phyloP scores from a whole-genome alignment of 2,113 vertebrate species.

The Protobothrops mucrosquamatus region DNA sequence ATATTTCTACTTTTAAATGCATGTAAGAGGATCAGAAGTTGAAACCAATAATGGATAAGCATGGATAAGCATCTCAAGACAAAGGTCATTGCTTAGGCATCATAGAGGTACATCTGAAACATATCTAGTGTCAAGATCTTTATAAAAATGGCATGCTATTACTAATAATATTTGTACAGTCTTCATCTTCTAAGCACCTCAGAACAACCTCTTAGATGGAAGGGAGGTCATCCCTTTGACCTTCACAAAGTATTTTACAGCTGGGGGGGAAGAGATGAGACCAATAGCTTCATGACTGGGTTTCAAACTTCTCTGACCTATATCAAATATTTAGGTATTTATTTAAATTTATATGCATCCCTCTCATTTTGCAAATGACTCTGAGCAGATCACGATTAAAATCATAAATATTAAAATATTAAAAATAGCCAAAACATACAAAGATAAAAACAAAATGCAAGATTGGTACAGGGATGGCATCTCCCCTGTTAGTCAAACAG shows the following conservation, averaged over 20 bases:
- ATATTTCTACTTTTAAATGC: background rate
- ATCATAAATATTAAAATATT: background rate
- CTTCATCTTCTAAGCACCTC: background rate
- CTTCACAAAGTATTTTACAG: background rate
- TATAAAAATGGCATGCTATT: background rate
- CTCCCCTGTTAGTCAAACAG: background rate
- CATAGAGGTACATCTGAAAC: background rate
- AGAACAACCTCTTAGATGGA: background rate
- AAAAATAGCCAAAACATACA: background rate
- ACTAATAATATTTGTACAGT: background rate
- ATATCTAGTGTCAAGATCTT: background rate
- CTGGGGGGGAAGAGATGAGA: background rate
- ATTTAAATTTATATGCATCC: background rate
- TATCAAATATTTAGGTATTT: background rate
- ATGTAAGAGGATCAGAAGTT: background rate
- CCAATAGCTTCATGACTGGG: background rate
- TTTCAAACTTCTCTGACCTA: background rate
- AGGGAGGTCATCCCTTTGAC: background rate
- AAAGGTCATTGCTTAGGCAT: background rate
- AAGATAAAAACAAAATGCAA: background rate
- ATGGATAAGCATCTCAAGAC: background rate
- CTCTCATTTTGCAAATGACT: background rate
- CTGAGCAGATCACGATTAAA: background rate
- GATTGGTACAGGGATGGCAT: background rate
- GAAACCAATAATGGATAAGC: background rate